A percentile compares a stretch with the other conserved stretches of the same genome.
These are phyloP conservation scores for Heliconius congener DNA, from an alignment of 1,140 invertebrate species.

Conservation along the genomic window DNA sequence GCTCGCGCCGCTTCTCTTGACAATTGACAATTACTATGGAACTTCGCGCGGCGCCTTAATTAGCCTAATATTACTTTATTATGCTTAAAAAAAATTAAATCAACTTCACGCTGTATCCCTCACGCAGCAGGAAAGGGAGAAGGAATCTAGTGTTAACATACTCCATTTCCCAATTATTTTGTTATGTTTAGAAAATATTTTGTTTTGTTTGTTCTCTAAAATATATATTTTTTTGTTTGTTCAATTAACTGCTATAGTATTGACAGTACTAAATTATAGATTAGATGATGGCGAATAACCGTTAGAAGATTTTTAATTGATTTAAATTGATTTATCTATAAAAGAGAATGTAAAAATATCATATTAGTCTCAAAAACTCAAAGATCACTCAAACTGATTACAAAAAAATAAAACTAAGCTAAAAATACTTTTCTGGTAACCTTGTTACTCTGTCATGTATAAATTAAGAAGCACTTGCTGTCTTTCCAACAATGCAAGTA, in stretches of 20 bases:
- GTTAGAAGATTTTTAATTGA: too few species aligned
- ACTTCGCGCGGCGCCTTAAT: conserved; percentile 29
- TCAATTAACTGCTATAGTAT: too few species aligned
- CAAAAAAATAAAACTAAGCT: neutral
- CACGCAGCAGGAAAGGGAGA: too few species aligned
- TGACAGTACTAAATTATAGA: too few species aligned
- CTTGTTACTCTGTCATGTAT: conserved; percentile 29
- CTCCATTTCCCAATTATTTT: neutral
- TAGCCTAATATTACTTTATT: neutral
- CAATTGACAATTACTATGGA: conserved; percentile 53
- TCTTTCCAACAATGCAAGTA: neutral
- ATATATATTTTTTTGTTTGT: neutral
- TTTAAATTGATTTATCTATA: too few species aligned
- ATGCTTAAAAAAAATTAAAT: neutral
- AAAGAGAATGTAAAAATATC: too few species aligned
- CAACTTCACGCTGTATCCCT: too few species aligned
- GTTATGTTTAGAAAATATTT: too few species aligned
- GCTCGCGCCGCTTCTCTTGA: conserved; percentile 49
- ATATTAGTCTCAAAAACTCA: neutral
- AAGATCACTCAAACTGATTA: neutral
- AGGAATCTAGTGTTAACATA: too few species aligned
- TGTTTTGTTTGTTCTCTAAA: too few species aligned
- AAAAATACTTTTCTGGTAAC: conserved; percentile 1
- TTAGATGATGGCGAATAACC: too few species aligned
- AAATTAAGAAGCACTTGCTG: conserved; percentile 22